Conservation (phyloP, 2,113 vertebrate genomes). For the Copsychus sechellarum region DNA sequence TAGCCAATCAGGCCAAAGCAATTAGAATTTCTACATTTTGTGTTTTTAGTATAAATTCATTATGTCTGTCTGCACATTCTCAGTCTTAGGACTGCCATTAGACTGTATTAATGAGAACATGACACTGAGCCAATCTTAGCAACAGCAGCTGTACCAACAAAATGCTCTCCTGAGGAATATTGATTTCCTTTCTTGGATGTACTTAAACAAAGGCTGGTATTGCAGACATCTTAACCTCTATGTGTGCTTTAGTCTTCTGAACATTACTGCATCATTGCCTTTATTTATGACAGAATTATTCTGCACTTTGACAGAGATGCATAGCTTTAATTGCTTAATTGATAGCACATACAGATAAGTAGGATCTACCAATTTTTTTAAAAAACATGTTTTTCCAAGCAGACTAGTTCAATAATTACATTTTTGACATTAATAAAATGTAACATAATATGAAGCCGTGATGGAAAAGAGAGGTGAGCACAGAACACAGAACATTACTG, state of each 20-base stretch:
- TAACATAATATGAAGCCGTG: neutral
- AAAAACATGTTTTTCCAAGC: neutral
- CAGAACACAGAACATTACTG: neutral
- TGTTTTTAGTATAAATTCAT: neutral
- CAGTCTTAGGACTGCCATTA: neutral
- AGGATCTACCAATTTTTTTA: neutral
- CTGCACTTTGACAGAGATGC: neutral
- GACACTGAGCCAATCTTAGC: conserved; percentile 20
- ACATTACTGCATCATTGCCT: neutral
- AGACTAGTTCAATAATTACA: neutral
- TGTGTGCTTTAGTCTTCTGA: neutral
- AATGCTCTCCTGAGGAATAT: conserved; percentile 25
- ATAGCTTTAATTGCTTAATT: neutral
- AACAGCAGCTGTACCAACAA: conserved; percentile 16
- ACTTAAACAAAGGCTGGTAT: conserved; percentile 33
- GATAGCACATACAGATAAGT: neutral
- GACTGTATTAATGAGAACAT: conserved; percentile 21
- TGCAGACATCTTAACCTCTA: conserved; percentile 7
- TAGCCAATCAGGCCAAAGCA: conserved; percentile 1
- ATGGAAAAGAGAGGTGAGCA: neutral
- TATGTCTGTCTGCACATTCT: neutral
- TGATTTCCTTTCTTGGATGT: conserved; percentile 35
- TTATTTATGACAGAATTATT: neutral
- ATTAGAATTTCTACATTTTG: neutral
- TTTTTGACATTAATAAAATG: neutral